A percentile compares a stretch with the other conserved stretches of the same genome.
Evolutionary conservation across 2,113 vertebrate genomes (phyloP).

Genomic region (Phalacrocorax pelagicus): DNA sequence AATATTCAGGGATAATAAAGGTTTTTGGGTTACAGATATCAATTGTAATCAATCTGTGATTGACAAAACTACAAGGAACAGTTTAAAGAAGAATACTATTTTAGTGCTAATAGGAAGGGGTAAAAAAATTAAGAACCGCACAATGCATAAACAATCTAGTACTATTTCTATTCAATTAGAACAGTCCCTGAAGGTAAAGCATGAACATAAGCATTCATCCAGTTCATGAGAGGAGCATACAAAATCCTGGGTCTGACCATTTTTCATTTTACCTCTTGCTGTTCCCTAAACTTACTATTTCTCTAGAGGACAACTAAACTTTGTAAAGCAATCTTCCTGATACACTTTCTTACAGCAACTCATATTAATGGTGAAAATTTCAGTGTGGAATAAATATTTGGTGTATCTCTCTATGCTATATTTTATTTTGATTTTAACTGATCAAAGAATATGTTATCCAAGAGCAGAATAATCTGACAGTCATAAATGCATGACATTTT

Average conservation of each 20-base stretch:
- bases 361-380: not conserved
- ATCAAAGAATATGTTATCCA: not conserved
- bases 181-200: not conserved
- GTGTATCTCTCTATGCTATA: not conserved
- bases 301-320: not conserved
- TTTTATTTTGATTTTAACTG: not conserved
- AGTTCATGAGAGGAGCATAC: not conserved
- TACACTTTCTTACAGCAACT: not conserved
- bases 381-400: not conserved
- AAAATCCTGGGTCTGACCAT: not conserved
- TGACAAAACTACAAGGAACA: not conserved
- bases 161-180: not conserved
- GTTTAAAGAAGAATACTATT: not conserved
- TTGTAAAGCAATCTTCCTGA: not conserved
- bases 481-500: not conserved
- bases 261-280: not conserved
- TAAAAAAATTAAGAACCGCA: not conserved
- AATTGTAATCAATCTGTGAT: not conserved
- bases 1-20: not conserved
- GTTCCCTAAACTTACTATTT: not conserved
- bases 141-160: not conserved
- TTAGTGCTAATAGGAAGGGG: not conserved
- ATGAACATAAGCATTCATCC: not conserved
- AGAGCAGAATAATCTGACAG: not conserved
- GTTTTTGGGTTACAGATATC: not conserved